Conservation (phyloP, 2,888 invertebrate genomes). For the Protonemura montana region DNA sequence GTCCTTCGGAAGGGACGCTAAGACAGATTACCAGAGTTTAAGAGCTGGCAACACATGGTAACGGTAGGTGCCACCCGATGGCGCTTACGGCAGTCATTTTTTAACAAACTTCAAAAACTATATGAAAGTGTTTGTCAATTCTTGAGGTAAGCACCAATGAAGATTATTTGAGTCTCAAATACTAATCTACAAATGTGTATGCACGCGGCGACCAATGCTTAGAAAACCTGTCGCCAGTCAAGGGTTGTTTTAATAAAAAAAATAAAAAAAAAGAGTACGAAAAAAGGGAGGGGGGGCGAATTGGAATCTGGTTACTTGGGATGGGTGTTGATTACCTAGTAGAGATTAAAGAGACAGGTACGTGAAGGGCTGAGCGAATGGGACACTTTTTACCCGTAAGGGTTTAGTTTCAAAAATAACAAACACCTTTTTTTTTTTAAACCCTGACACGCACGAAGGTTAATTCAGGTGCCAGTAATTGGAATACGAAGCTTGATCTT, state of each 20-base stretch:
- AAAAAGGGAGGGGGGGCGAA: too few relatives aligned
- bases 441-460: neutral
- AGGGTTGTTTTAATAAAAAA: slow-evolving; percentile 7
- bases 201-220: too few relatives aligned
- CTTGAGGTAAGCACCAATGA: too few relatives aligned
- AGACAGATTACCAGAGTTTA: too few relatives aligned
- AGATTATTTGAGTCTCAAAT: too few relatives aligned
- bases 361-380: neutral
- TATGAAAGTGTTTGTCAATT: too few relatives aligned
- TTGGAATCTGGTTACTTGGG: neutral
- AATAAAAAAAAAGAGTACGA: too few relatives aligned
- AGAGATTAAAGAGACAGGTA: neutral
- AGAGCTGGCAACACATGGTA: too few relatives aligned
- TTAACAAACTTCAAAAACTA: too few relatives aligned
- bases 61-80: too few relatives aligned
- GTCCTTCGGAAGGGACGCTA: too few relatives aligned
- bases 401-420: neutral
- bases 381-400: neutral
- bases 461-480: neutral
- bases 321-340: neutral
- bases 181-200: neutral
- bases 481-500: neutral
- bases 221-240: neutral
- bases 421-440: neutral
- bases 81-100: too few relatives aligned